These are phyloP conservation scores for Nesoenas mayeri DNA, from an alignment of 2,113 vertebrate genomes.

Conservation along the genomic window DNA sequence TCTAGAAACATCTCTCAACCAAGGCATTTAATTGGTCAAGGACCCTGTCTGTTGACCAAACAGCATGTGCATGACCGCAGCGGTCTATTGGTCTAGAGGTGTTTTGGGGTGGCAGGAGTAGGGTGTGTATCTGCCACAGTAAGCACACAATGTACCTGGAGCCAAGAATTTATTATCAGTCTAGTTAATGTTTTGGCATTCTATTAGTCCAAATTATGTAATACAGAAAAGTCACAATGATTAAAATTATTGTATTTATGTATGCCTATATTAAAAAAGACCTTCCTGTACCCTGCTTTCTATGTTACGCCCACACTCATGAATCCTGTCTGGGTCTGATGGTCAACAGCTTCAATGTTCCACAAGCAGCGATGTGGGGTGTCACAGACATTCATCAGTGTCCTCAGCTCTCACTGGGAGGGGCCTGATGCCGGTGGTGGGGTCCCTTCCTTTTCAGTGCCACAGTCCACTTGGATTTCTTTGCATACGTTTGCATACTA, in stretches of 20 bases:
- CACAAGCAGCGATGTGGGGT: background rate
- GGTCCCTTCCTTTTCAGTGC: background rate
- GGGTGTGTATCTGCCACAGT: too few species aligned
- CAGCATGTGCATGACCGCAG: too few species aligned
- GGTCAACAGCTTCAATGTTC: background rate
- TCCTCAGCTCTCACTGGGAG: background rate
- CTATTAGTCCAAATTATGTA: background rate
- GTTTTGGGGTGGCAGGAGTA: too few species aligned
- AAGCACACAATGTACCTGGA: background rate
- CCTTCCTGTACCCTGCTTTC: background rate
- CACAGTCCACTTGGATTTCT: background rate
- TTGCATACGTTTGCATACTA: background rate
- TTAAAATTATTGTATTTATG: background rate
- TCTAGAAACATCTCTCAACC: too few species aligned
- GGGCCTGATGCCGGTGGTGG: background rate
- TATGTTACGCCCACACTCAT: fast-evolving
- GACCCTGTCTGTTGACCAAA: too few species aligned
- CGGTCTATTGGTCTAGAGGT: too few species aligned
- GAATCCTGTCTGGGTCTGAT: fast-evolving
- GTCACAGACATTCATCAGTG: fast-evolving
- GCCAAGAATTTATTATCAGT: background rate
- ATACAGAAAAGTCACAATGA: fast-evolving
- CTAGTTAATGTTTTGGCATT: background rate
- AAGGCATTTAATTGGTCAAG: too few species aligned
- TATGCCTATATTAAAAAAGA: background rate